A percentile compares a stretch with the other conserved stretches of the same genome.
phyloP scores from a whole-genome alignment of 2,113 vertebrate species.

The Corythornis vintsioides region DNA sequence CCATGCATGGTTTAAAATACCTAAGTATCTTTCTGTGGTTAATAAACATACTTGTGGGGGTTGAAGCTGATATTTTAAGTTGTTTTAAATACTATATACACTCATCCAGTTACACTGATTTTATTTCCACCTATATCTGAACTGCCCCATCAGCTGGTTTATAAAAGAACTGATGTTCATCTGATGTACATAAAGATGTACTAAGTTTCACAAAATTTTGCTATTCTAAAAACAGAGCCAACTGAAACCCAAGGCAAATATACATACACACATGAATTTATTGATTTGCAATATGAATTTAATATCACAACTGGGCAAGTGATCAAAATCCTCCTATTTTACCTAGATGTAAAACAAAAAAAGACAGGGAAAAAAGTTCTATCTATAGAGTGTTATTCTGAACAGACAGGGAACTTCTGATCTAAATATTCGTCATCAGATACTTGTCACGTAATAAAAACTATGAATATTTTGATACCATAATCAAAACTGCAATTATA shows the following conservation, averaged over 20 bases:
- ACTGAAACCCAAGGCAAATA: neutral
- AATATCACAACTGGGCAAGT: neutral
- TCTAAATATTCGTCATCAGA: slow-evolving; percentile 4
- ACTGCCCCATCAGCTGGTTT: neutral
- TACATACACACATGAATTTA: neutral
- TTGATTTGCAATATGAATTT: neutral
- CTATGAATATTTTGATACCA: slow-evolving; percentile 55
- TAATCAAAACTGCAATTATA: slow-evolving; percentile 64
- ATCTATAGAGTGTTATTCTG: neutral
- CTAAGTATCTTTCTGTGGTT: neutral
- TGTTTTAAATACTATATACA: neutral
- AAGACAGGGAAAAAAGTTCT: neutral
- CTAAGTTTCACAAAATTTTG: neutral
- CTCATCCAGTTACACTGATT: neutral
- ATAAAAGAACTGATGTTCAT: neutral
- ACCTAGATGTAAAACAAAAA: neutral
- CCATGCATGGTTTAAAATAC: neutral
- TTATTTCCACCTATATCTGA: neutral
- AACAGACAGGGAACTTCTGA: neutral
- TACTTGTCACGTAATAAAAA: slow-evolving; percentile 34
- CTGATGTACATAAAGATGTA: neutral
- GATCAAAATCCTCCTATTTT: neutral
- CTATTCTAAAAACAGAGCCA: neutral
- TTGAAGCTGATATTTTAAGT: neutral
- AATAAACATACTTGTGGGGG: neutral